These are phyloP conservation scores for Etheostoma nigrum DNA, from an alignment of 2,797 vertebrate genomes.

Conservation along the genomic window DNA sequence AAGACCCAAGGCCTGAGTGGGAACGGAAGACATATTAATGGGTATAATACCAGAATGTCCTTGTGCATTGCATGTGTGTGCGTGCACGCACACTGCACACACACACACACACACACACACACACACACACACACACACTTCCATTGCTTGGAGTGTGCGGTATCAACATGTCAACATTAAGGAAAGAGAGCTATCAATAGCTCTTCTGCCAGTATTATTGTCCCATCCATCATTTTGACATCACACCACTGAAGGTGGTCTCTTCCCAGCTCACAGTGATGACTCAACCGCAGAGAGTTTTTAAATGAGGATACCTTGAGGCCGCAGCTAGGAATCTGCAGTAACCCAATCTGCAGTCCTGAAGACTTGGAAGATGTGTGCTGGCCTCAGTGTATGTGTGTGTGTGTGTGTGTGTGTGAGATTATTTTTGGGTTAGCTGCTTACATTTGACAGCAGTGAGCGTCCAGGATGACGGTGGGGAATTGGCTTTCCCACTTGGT, in stretches of 20 bases:
- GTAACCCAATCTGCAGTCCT: constrained; percentile 69
- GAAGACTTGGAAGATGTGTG: constrained; percentile 59
- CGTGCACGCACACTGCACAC: not conserved
- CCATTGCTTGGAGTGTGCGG: constrained; percentile 32
- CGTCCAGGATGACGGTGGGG: constrained; percentile 60
- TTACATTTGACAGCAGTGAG: constrained; percentile 61
- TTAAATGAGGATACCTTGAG: constrained; percentile 69
- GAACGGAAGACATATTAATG: constrained; percentile 69
- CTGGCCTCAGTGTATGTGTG: constrained; percentile 33
- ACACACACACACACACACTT: constrained; percentile 20
- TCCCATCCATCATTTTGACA: constrained; percentile 77
- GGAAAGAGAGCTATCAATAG: constrained; percentile 70
- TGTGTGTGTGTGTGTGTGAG: constrained; percentile 14
- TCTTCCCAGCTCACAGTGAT: constrained; percentile 55
- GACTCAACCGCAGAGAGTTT: constrained; percentile 63
- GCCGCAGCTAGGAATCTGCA: constrained; percentile 55
- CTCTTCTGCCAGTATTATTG: constrained; percentile 70
- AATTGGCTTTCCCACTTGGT: constrained; percentile 53
- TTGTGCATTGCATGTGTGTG: constrained; percentile 14
- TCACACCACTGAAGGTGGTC: constrained; percentile 69
- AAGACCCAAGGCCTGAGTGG: constrained; percentile 58
- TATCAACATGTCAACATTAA: constrained; percentile 63
- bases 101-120: too few species aligned
- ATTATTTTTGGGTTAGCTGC: constrained; percentile 64
- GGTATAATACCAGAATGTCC: constrained; percentile 53